phyloP scores from a whole-genome alignment of 2,888 invertebrate genomes.

The Tenthredo notha region DNA sequence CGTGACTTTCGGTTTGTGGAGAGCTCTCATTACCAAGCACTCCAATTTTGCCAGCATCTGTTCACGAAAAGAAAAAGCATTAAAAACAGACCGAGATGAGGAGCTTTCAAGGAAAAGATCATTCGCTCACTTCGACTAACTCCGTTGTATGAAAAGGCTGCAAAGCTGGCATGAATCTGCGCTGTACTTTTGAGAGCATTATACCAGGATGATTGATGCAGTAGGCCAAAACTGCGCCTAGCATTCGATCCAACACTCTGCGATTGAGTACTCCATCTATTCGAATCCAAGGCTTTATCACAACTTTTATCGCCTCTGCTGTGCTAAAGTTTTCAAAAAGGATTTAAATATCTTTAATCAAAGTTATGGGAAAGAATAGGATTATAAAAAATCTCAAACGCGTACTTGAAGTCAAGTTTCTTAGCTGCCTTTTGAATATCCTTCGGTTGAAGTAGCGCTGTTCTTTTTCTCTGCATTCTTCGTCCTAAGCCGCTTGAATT shows the following conservation, averaged over 20 bases:
- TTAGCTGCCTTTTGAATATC: constrained; percentile 71
- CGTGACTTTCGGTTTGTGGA: constrained; percentile 73
- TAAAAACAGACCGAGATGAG: constrained; percentile 42
- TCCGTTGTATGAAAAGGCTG: constrained; percentile 84
- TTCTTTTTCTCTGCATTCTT: constrained; percentile 67
- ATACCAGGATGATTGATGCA: constrained; percentile 84
- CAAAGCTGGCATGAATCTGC: constrained; percentile 83
- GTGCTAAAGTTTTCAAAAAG: constrained; percentile 62
- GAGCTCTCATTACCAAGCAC: constrained; percentile 79
- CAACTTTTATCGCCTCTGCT: constrained; percentile 75
- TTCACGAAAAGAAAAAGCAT: neutral
- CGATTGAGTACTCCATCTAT: constrained; percentile 87
- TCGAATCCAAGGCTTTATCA: constrained; percentile 86
- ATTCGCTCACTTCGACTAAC: constrained; percentile 81
- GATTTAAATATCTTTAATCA: neutral
- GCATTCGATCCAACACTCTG: constrained; percentile 84
- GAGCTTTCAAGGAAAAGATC: constrained; percentile 29
- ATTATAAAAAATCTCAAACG: constrained; percentile 46
- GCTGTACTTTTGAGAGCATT: constrained; percentile 80
- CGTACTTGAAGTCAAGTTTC: constrained; percentile 72
- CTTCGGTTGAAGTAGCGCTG: constrained; percentile 68
- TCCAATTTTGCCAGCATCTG: constrained; percentile 81
- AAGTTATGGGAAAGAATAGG: neutral
- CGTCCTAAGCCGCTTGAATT: constrained; percentile 55
- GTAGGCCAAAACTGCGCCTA: constrained; percentile 84